A percentile compares a stretch with the other conserved stretches of the same genome.
phyloP scores from a whole-genome alignment of 1,140 invertebrate genomes.

The Calliopsis andreniformis region DNA sequence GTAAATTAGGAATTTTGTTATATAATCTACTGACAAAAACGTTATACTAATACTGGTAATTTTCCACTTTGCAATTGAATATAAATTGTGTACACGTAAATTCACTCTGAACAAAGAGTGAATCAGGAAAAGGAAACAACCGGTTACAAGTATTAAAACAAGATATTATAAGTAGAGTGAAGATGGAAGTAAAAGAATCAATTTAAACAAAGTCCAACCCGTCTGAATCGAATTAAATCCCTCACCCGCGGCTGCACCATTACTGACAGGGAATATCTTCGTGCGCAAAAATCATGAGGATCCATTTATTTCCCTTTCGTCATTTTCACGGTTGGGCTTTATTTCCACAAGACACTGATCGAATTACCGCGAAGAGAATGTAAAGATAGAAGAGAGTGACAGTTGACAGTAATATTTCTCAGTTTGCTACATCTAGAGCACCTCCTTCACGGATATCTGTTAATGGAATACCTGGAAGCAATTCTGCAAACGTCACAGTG shows the following conservation, averaged over 20 bases:
- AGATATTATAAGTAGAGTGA: too few species aligned
- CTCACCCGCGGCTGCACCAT: neutral
- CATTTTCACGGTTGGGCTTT: neutral
- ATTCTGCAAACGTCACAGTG: neutral
- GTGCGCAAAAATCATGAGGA: neutral
- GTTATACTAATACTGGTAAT: too few species aligned
- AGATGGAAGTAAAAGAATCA: neutral
- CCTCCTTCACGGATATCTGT: neutral
- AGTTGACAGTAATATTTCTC: neutral
- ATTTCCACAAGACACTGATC: neutral
- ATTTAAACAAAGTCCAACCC: too few species aligned
- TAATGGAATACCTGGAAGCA: conserved; percentile 1
- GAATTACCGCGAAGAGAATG: neutral
- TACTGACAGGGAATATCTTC: conserved; percentile 5
- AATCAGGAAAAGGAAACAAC: too few species aligned
- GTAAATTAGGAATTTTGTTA: too few species aligned
- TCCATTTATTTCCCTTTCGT: conserved; percentile 6
- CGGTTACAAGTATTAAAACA: too few species aligned
- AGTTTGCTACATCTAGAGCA: neutral
- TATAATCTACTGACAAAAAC: too few species aligned
- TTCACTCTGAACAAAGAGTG: too few species aligned
- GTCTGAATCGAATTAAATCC: neutral
- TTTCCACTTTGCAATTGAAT: too few species aligned
- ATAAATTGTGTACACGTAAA: too few species aligned
- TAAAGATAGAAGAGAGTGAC: neutral